Conservation (phyloP, 2,888 invertebrate genomes). For the Mesorhabditis spiculigera region DNA sequence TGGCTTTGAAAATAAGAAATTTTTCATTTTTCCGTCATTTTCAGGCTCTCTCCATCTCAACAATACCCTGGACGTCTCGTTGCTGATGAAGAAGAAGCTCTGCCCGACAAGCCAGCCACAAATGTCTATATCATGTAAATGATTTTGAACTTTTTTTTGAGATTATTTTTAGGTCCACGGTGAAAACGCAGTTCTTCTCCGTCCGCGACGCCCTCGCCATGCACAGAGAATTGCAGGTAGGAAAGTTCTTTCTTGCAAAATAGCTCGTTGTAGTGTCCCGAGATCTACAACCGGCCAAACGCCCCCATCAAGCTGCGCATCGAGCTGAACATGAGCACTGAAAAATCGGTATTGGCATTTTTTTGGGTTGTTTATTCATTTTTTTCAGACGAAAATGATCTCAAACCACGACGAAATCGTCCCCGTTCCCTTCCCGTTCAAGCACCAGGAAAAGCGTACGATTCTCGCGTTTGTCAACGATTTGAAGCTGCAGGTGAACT, state of each 20-base stretch:
- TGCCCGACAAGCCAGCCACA: slow-evolving; percentile 42
- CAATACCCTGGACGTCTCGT: slow-evolving; percentile 48
- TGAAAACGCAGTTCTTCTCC: slow-evolving; percentile 68
- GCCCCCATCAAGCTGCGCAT: slow-evolving; percentile 71
- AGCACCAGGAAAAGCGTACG: slow-evolving; percentile 54
- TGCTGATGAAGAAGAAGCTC: slow-evolving; percentile 40
- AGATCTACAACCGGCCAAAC: slow-evolving; percentile 75
- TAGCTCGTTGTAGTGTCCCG: slow-evolving; percentile 68
- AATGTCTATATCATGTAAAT: slow-evolving; percentile 45
- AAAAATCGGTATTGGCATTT: slow-evolving; percentile 66
- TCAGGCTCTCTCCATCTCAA: slow-evolving; percentile 50
- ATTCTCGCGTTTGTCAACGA: slow-evolving; percentile 54
- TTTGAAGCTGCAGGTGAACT: slow-evolving; percentile 33
- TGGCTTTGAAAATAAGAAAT: neutral
- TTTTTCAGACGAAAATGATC: slow-evolving; percentile 51
- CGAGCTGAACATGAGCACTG: slow-evolving; percentile 77
- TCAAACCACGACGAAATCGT: slow-evolving; percentile 50
- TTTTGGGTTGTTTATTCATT: neutral
- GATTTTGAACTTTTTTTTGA: too few relatives aligned
- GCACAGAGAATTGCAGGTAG: slow-evolving; percentile 72
- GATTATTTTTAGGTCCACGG: slow-evolving; percentile 27
- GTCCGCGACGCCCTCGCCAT: slow-evolving; percentile 75
- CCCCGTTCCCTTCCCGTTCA: slow-evolving; percentile 52
- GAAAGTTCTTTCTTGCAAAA: neutral
- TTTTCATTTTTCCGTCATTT: slow-evolving; percentile 8